Evolutionary conservation across 2,888 invertebrate species (phyloP), one percentile per base, ranked within the genome.

Genomic region (Tachina grossa): DNA sequence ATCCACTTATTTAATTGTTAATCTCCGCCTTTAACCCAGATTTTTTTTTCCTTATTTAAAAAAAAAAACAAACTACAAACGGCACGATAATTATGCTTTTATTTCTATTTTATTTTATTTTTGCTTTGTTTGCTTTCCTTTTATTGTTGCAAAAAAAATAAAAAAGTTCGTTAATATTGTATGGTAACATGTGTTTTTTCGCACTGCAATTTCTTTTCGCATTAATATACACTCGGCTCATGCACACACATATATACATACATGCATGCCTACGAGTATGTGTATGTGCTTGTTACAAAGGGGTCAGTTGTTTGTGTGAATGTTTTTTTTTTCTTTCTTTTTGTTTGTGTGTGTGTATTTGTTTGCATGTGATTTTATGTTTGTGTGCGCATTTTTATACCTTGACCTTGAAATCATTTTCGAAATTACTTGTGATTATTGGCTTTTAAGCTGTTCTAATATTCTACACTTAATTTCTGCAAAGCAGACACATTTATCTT

Each of bases 341-440:
- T 22, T 2, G 22, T 22, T 2, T 31, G 31, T 31, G 31, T 31
- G 6, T 6, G 31, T 31, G 31, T 31, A 31, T 6, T 31, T 31
- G 31, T 31, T 31, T 31, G 31, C 5, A 31, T 31, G 5, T 57
- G 68, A 47, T 19, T 63, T 22, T 22, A 51, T 16, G 19, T 31
- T 9, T 55, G 39, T 69, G 31, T 55, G 31, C 22, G n/a, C 45
- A 47, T 63, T 51, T 41, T 51, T 41, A 22, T 61, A 65, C 71
- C 69, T 82, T 79, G 85, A 85, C 85, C 85, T 83, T 85, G 74
- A 82, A 76, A 69, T 75, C 53, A 79, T 82, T 82, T 79, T 47
- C 53, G 57, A 75, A 82, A 85, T 85, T 69, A 78, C 85, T 85
- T 79, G 75, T 82, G 82, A 75, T 85, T 85, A 85, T 78, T 85